Evolutionary conservation across 2,797 vertebrate species (phyloP), one percentile per base, ranked within the genome.

Genomic region (Alouatta caraya): DNA sequence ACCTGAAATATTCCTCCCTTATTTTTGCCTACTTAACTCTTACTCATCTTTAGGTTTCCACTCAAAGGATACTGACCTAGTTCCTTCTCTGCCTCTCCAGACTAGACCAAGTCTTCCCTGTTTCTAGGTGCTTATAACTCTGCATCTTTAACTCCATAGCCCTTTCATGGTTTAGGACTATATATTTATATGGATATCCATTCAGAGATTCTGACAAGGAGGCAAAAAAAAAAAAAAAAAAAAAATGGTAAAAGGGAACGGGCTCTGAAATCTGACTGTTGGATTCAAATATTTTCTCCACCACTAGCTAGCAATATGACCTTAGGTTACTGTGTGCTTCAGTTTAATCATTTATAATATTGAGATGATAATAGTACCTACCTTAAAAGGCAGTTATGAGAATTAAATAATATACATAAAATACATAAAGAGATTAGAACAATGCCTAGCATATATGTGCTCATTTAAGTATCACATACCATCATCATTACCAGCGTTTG

Each of bases 331-430:
- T 76, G 22, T 87, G 64, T 75, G 57, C 12, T 59, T 92, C 28
- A 61, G n/a, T 96, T 95, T 88, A 42, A 70, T 83, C 70, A 46
- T 64, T 93, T 91, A 48, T n/a, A 81, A 73, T 73, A 97, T 13
- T 28, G 48, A 44, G n/a, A 80, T 80, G 70, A 39, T 88, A 92
- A 79, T 0, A 88, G 46, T 59, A 84, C 61, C 46, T 81, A 89
- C 5, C 9, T 96, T 85, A 84, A 88, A 93, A 50, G 24, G 42
- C 39, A 46, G 19, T n/a, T 79, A 15, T 88, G 59, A 91, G 73
- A 94, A 75, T 75, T 93, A 81, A 95, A 82, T 90, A 14, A 94
- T 13, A 70, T 33, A 67, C 64, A 64, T 64, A 87, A 37, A 86
- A 67, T 46, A 50, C 57, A 11, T 75, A 57, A 76, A 52, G 21